A percentile compares a stretch with the other conserved stretches of the same genome.
These are phyloP conservation scores for Sarcophilus harrisii DNA, from an alignment of 2,797 vertebrate genomes.

Conservation along the genomic window DNA sequence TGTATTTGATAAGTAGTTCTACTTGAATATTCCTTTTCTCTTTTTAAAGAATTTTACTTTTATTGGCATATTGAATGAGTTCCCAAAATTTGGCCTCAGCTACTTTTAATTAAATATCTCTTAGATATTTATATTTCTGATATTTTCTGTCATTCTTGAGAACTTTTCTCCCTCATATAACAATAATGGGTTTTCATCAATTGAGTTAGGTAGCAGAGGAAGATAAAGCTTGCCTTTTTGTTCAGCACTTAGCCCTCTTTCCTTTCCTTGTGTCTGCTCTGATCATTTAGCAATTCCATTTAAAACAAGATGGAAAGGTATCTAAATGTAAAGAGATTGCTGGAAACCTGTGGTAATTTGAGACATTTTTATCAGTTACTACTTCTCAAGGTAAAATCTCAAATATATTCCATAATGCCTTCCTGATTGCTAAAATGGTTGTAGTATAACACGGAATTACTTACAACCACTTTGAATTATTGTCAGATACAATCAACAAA, in stretches of 20 bases:
- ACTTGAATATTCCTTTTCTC: slow-evolving; percentile 35
- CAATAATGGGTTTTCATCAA: slow-evolving; percentile 41
- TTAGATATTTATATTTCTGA: not conserved
- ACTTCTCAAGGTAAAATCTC: slow-evolving; percentile 46
- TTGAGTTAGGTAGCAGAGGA: slow-evolving; percentile 32
- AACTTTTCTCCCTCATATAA: not conserved
- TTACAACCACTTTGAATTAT: slow-evolving; percentile 33
- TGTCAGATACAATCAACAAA: slow-evolving; percentile 36
- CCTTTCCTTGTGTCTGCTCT: slow-evolving; percentile 45
- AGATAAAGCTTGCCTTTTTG: not conserved
- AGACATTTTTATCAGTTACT: slow-evolving; percentile 36
- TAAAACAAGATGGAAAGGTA: slow-evolving; percentile 42
- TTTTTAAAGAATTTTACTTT: slow-evolving; percentile 29
- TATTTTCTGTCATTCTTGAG: not conserved
- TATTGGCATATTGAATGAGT: slow-evolving; percentile 11
- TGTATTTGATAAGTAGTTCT: slow-evolving; percentile 20
- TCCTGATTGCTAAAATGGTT: slow-evolving; percentile 10
- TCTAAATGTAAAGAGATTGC: slow-evolving; percentile 44
- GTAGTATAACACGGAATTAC: slow-evolving; percentile 3
- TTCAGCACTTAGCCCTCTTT: slow-evolving; percentile 26
- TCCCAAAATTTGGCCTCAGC: slow-evolving; percentile 50
- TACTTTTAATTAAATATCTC: slow-evolving; percentile 54
- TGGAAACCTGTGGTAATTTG: slow-evolving; percentile 40
- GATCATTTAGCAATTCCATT: slow-evolving; percentile 50
- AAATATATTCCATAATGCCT: slow-evolving; percentile 55